Evolutionary conservation across 2,113 vertebrate species (phyloP).

Genomic region (Ceratotherium simum): DNA sequence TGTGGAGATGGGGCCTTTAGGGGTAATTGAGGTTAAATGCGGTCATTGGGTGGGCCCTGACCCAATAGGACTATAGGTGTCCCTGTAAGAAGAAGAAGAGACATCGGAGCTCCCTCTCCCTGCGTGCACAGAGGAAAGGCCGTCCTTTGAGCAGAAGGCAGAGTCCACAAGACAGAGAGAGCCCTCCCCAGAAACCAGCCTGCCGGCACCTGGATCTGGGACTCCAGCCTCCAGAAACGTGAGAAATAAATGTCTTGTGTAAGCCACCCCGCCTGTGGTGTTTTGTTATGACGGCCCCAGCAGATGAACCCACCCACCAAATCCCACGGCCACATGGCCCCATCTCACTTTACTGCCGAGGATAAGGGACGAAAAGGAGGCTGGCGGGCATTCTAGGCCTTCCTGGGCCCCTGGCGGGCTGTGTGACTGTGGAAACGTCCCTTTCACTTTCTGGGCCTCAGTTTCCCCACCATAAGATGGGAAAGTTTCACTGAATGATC

Average conservation of each 20-base stretch:
- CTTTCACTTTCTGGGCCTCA: background rate
- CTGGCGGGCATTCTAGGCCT: background rate
- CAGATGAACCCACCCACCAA: accelerated
- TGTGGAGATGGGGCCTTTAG: background rate
- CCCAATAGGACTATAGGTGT: accelerated
- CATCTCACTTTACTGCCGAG: accelerated
- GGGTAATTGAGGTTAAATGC: background rate
- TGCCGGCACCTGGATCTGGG: background rate
- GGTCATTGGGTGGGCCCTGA: background rate
- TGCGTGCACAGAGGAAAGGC: no score
- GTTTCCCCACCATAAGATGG: background rate
- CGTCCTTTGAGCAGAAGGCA: no score
- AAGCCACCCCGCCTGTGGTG: accelerated
- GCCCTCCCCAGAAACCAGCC: background rate
- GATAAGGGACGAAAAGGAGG: accelerated
- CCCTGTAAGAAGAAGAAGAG: background rate
- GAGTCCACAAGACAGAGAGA: accelerated
- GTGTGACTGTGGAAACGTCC: background rate
- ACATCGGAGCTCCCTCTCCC: accelerated
- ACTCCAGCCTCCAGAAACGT: background rate
- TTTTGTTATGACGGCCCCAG: accelerated
- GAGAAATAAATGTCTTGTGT: accelerated
- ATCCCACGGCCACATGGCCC: accelerated
- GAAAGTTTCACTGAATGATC: accelerated
- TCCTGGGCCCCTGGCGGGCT: background rate